These are phyloP conservation scores for Geococcyx californianus DNA, from an alignment of 2,113 vertebrate species.

Conservation along the genomic window DNA sequence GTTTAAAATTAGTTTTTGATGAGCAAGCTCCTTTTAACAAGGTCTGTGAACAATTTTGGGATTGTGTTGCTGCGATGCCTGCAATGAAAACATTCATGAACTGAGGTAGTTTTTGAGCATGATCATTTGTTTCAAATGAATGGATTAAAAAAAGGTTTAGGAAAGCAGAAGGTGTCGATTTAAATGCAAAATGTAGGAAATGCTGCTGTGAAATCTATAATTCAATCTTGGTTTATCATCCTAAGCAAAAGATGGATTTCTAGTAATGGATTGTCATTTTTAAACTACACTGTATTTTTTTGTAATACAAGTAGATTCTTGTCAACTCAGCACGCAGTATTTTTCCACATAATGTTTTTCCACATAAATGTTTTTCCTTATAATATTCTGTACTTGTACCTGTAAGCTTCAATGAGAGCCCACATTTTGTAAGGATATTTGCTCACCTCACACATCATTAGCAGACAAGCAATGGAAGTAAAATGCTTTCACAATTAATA, in stretches of 20 bases:
- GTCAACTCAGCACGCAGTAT: neutral
- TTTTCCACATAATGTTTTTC: neutral
- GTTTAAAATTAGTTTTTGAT: neutral
- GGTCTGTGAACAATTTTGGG: neutral
- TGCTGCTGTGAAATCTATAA: slow-evolving; percentile 54
- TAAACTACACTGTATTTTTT: neutral
- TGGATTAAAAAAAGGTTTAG: slow-evolving; percentile 9
- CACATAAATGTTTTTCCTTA: neutral
- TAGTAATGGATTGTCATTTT: slow-evolving; percentile 50
- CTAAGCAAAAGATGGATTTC: slow-evolving; percentile 47
- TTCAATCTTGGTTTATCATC: slow-evolving; percentile 66
- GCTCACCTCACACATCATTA: neutral
- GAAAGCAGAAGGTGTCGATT: slow-evolving; percentile 39
- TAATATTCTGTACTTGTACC: neutral
- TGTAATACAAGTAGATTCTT: slow-evolving; percentile 42
- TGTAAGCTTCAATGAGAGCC: neutral
- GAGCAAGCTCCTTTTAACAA: neutral
- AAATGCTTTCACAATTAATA: slow-evolving; percentile 34
- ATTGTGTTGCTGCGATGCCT: neutral
- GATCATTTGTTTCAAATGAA: slow-evolving; percentile 57
- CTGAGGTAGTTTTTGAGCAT: slow-evolving; percentile 7
- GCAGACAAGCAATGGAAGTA: neutral
- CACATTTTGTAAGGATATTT: neutral
- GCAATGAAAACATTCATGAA: neutral
- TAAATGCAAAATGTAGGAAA: neutral